Evolutionary conservation across 2,797 vertebrate species (phyloP).

Genomic region (Gephyroberyx darwinii): DNA sequence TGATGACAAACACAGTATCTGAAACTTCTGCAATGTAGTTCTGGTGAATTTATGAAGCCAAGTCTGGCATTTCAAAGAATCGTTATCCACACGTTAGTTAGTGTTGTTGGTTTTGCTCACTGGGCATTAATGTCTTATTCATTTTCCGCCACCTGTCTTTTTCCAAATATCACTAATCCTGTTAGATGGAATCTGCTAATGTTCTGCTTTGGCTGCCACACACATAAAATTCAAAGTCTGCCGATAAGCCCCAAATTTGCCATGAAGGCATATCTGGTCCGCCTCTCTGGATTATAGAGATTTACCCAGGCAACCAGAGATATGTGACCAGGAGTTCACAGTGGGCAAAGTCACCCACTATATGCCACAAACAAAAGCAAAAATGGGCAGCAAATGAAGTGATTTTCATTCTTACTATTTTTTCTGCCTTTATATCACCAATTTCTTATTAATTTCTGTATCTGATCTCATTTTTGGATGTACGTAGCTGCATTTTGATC

Average conservation of each 20-base stretch:
- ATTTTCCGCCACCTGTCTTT: constrained; percentile 59
- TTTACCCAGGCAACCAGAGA: constrained; percentile 68
- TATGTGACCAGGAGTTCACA: constrained; percentile 65
- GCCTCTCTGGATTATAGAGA: constrained; percentile 78
- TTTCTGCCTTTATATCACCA: constrained; percentile 28
- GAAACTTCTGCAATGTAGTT: constrained; percentile 38
- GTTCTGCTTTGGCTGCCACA: constrained; percentile 72
- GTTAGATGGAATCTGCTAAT: constrained; percentile 78
- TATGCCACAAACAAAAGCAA: constrained; percentile 52
- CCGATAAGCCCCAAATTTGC: constrained; percentile 79
- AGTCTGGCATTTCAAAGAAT: constrained; percentile 54
- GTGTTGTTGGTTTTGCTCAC: constrained; percentile 63
- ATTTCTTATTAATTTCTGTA: constrained; percentile 36
- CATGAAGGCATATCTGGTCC: constrained; percentile 75
- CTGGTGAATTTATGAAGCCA: constrained; percentile 43
- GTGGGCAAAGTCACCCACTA: constrained; percentile 47
- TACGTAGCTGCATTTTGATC: constrained; percentile 53
- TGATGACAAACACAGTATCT: constrained; percentile 29
- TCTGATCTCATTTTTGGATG: constrained; percentile 32
- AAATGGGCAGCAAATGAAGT: constrained; percentile 48
- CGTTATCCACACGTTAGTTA: constrained; percentile 65
- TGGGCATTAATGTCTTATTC: constrained; percentile 66
- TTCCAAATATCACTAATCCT: constrained; percentile 76
- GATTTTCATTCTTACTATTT: constrained; percentile 30
- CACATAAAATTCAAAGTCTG: constrained; percentile 71